phyloP scores from a whole-genome alignment of 2,797 vertebrate species.

The Parotocinclus haroldoi region DNA sequence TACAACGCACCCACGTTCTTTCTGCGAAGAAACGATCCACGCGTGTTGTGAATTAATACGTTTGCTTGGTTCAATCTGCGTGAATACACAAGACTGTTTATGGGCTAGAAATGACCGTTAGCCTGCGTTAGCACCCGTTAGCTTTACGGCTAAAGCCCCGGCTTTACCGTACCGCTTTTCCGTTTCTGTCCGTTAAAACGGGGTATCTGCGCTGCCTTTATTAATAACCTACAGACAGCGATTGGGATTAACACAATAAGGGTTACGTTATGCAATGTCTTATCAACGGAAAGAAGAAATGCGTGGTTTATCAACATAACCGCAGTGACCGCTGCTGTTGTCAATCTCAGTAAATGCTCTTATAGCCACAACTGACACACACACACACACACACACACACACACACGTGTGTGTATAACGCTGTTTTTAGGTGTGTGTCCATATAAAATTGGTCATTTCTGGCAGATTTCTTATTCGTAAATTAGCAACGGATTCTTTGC shows the following conservation, averaged over 20 bases:
- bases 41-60: neutral
- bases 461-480: no score
- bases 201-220: neutral
- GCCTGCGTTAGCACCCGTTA: neutral
- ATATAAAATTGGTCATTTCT: no score
- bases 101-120: neutral
- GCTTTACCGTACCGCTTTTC: neutral
- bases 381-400: no score
- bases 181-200: neutral
- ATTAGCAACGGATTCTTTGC: no score
- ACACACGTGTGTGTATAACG: no score
- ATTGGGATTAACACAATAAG: neutral
- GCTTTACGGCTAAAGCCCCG: neutral
- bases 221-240: neutral
- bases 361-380: no score
- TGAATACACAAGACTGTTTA: neutral
- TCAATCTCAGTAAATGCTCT: conserved; percentile 37
- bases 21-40: no score
- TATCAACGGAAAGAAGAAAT: neutral
- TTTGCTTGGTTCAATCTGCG: neutral
- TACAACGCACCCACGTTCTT: no score
- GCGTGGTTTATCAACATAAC: neutral
- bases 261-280: neutral
- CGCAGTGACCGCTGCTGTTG: conserved; percentile 44
- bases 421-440: no score